A percentile compares a stretch with the other conserved stretches of the same genome.
Evolutionary conservation across 1,140 invertebrate genomes (phyloP).

Genomic region (Heliothis virescens): DNA sequence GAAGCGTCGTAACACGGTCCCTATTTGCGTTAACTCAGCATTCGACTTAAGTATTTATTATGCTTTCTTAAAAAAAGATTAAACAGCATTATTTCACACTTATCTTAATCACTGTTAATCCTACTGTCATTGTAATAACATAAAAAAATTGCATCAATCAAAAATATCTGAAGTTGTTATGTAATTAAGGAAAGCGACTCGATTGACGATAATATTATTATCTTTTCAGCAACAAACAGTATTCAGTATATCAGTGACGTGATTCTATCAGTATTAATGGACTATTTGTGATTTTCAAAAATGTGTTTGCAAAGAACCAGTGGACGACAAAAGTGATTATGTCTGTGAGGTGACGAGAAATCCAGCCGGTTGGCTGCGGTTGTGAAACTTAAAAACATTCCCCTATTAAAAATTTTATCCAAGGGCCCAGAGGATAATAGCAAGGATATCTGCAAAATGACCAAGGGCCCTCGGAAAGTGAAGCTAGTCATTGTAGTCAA

Average conservation of each 20-base stretch:
- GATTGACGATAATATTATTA: conserved; percentile 43
- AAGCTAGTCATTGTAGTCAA: conserved; percentile 87
- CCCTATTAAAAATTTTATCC: conserved; percentile 83
- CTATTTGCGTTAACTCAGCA: background rate
- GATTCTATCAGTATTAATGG: conserved; percentile 64
- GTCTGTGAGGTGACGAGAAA: conserved; percentile 76
- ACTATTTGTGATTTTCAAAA: conserved; percentile 63
- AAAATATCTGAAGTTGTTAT: conserved; percentile 44
- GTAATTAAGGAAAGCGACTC: conserved; percentile 59
- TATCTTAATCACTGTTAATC: conserved; percentile 19
- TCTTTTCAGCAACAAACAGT: conserved; percentile 46
- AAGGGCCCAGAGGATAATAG: conserved; percentile 78
- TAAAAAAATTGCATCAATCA: conserved; percentile 62
- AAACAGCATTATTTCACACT: conserved; percentile 41
- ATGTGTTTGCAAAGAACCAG: conserved; percentile 69
- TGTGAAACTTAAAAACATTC: conserved; percentile 77
- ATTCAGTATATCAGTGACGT: conserved; percentile 44
- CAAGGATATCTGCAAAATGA: conserved; percentile 85
- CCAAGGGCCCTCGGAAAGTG: conserved; percentile 86
- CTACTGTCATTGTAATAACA: conserved; percentile 18
- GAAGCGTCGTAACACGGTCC: no score
- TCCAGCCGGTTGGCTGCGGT: conserved; percentile 71
- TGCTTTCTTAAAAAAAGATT: conserved; percentile 8
- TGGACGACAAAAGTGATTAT: conserved; percentile 69
- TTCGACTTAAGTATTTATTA: conserved; percentile 10